Evolutionary conservation across 1,140 invertebrate genomes (phyloP).

Genomic region (Macrotrachela quadricornifera): DNA sequence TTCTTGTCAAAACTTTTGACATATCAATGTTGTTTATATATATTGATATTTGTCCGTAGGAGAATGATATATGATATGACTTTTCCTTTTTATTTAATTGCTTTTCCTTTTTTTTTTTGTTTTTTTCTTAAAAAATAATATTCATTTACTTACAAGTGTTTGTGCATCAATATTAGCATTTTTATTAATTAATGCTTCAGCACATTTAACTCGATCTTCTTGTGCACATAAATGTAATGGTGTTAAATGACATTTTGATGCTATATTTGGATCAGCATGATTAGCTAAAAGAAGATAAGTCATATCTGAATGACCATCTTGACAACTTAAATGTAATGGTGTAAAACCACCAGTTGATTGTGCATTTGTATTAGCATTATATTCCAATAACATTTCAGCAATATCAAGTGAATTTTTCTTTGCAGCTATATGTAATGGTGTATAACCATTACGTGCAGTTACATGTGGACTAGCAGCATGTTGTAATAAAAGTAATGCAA

Average conservation of each 20-base stretch:
- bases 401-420: conserved; percentile 75
- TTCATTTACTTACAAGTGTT: conserved; percentile 70
- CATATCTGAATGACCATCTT: conserved; percentile 35
- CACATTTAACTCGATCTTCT: conserved; percentile 81
- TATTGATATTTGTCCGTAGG: too few species aligned
- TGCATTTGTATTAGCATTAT: conserved; percentile 75
- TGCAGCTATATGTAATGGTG: conserved; percentile 87
- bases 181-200: conserved; percentile 66
- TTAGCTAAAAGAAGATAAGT: conserved; percentile 7
- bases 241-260: conserved; percentile 5
- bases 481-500: conserved; percentile 73
- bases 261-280: not conserved
- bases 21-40: too few species aligned
- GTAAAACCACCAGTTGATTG: conserved; percentile 73
- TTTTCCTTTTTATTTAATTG: conserved; percentile 1
- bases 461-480: conserved; percentile 81
- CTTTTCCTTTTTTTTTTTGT: too few species aligned
- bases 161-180: conserved; percentile 60
- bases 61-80: too few species aligned
- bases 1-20: too few species aligned
- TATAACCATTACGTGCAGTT: conserved; percentile 79
- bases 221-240: conserved; percentile 36
- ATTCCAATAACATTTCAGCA: conserved; percentile 73
- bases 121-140: conserved; percentile 11
- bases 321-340: conserved; percentile 66